Conservation (phyloP, 2,888 invertebrate genomes). For the Byasa hedistus region DNA sequence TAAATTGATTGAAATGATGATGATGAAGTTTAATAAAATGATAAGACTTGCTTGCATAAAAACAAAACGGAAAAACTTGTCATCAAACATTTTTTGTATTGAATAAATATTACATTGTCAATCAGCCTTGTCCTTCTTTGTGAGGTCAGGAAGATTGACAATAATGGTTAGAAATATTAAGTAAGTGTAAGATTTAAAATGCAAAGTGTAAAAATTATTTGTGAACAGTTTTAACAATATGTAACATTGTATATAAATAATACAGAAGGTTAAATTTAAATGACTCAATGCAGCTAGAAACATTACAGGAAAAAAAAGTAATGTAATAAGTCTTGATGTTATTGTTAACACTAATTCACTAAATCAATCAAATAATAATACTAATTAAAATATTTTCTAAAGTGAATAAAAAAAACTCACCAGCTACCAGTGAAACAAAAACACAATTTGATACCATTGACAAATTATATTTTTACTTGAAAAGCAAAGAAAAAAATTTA, state of each 20-base stretch:
- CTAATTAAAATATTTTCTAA: too few species aligned
- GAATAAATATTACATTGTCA: conserved; percentile 7
- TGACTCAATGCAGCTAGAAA: not conserved
- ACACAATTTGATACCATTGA: conserved; percentile 72
- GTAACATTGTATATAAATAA: not conserved
- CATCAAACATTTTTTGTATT: too few species aligned
- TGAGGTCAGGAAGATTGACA: conserved; percentile 25
- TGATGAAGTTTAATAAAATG: too few species aligned
- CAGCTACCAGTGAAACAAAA: conserved; percentile 60
- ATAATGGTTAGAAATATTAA: conserved; percentile 3
- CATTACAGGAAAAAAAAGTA: too few species aligned
- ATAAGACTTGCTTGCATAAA: too few species aligned
- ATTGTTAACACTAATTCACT: not conserved
- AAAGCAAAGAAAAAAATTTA: conserved; percentile 21
- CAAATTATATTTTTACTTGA: conserved; percentile 36
- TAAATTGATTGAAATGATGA: too few species aligned
- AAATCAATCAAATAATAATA: too few species aligned
- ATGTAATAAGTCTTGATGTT: too few species aligned
- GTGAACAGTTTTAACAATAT: not conserved
- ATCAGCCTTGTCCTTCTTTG: conserved; percentile 21
- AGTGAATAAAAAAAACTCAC: conserved; percentile 46
- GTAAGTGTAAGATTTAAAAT: not conserved
- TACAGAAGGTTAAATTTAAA: not conserved
- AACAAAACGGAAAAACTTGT: too few species aligned
- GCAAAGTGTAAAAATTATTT: not conserved